Percentiles rank a stretch among this genome's conserved stretches.
Conservation (phyloP, 2,888 invertebrate genomes). For the Galerucella nymphaeae region DNA sequence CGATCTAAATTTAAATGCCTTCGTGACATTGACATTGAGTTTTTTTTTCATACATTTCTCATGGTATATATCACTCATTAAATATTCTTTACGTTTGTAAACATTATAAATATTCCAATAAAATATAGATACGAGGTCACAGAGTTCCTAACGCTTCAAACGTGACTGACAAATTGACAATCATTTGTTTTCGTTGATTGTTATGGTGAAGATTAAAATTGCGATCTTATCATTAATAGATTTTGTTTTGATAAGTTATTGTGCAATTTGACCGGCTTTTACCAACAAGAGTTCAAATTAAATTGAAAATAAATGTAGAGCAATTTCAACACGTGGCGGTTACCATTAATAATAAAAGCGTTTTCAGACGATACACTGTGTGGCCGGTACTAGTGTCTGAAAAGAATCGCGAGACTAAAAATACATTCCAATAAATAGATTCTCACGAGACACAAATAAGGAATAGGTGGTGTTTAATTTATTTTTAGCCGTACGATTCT, state of each 20-base stretch:
- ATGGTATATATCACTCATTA: constrained; percentile 3
- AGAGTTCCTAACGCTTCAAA: constrained; percentile 3
- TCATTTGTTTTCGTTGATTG: neutral
- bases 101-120: constrained; percentile 19
- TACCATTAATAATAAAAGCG: too few relatives aligned
- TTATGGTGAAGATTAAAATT: neutral
- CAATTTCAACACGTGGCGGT: too few relatives aligned
- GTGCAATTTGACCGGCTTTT: neutral
- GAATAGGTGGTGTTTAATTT: too few relatives aligned
- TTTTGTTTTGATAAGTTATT: neutral
- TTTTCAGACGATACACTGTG: too few relatives aligned
- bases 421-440: too few relatives aligned
- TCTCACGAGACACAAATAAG: too few relatives aligned
- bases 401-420: too few relatives aligned
- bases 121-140: constrained; percentile 14
- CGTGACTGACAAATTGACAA: neutral
- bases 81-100: neutral
- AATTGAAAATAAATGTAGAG: too few relatives aligned
- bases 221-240: neutral
- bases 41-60: neutral
- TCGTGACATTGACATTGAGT: constrained; percentile 17
- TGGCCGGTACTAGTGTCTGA: too few relatives aligned
- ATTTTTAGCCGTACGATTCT: too few relatives aligned
- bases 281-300: neutral
- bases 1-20: constrained; percentile 6